These are phyloP conservation scores for Drosophila fulvimacula DNA, from an alignment of 2,888 invertebrate species.

Conservation along the genomic window DNA sequence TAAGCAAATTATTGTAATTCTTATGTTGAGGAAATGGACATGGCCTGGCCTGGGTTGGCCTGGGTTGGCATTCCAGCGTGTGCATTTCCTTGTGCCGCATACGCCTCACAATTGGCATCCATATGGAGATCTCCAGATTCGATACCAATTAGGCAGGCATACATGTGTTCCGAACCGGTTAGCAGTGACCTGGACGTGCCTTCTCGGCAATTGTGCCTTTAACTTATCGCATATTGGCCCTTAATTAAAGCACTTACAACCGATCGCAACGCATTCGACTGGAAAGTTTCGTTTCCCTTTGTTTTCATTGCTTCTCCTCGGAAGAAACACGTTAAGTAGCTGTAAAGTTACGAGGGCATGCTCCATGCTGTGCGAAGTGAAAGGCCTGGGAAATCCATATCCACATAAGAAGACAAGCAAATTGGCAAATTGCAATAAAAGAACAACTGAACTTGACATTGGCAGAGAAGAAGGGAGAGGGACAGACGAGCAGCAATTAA, in stretches of 20 bases:
- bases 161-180: constrained; percentile 49
- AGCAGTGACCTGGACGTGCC: constrained; percentile 52
- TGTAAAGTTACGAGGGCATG: constrained; percentile 44
- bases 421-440: constrained; percentile 3
- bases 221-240: constrained; percentile 68
- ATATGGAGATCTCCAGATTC: constrained; percentile 21
- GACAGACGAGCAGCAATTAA: neutral
- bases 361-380: constrained; percentile 45
- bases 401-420: constrained; percentile 22
- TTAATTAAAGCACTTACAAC: constrained; percentile 74
- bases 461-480: neutral
- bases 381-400: constrained; percentile 48
- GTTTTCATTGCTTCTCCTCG: neutral
- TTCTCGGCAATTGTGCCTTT: constrained; percentile 54
- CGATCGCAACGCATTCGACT: constrained; percentile 42
- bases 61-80: constrained; percentile 20
- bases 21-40: constrained; percentile 39
- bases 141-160: constrained; percentile 56
- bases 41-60: neutral
- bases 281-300: constrained; percentile 42
- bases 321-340: constrained; percentile 30
- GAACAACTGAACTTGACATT: constrained; percentile 23
- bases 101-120: constrained; percentile 46
- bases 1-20: constrained; percentile 62
- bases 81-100: constrained; percentile 61